Base-by-base conservation (phyloP, 2,113 vertebrate genomes). In the Callaeas wilsoni region DNA sequence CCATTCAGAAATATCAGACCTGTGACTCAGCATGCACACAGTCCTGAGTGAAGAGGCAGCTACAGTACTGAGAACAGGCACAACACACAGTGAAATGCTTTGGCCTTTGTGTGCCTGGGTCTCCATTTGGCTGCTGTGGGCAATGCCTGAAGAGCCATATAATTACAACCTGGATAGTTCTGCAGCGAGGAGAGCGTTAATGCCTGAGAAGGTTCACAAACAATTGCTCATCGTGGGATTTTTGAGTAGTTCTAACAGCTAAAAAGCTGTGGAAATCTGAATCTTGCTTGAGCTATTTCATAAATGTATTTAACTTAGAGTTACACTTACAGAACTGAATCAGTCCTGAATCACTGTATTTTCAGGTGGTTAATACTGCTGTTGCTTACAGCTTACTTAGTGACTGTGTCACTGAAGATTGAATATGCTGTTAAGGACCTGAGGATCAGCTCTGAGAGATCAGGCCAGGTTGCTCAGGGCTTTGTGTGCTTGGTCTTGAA, bases 101-200 rank as follows among this genome's bases (percentile, higher is more conserved):
- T 69, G n/a, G 53, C 12, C 37, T 84, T 86, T 52, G 13, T 50
- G 44, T 47, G 53, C 16, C 42, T 67, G 33, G 39, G 35, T 63
- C 13, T 23, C 52, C 5, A 4, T 55, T 55, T 88, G 65, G 13
- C 70, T 90, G 50, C n/a, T 70, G 14, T 21, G 57, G 46, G 3
- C 50, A 57, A 10, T 76, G 41, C 32, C 44, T 83, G 5, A 16
- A 25, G n/a, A 37, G 30, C 52, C 5, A 2, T 16, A 8, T 18
- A 87, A 68, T 62, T 44, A 44, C 29, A 47, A 12, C 32, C 23
- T 84, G 12, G 44, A 1, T 7, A 41, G 56, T 5, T 87, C 64
- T 81, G 56, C n/a, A 62, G 1, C 35, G 37, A 29, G 3, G 13
- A 32, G 35, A 59, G 15, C 0, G 0, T 44, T 82, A 74, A 44